Conservation (phyloP, 1,140 invertebrate genomes). For the Calephelis virginiensis region DNA sequence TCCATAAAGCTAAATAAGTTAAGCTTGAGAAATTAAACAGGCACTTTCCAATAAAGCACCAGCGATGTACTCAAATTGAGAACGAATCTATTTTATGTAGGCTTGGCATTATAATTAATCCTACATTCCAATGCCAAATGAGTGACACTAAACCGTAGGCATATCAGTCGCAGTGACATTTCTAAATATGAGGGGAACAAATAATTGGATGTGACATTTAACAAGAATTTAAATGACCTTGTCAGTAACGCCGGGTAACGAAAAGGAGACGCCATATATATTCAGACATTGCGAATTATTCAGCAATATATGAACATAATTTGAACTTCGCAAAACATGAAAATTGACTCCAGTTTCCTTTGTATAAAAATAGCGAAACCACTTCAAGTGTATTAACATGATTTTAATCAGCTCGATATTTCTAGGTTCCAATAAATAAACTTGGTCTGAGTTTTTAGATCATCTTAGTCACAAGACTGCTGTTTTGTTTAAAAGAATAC, state of each 20-base stretch:
- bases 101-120: conserved; percentile 67
- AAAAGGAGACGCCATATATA: conserved; percentile 54
- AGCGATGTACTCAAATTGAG: conserved; percentile 44
- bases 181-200: conserved; percentile 71
- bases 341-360: too few species aligned
- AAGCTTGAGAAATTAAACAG: conserved; percentile 22
- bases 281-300: conserved; percentile 21
- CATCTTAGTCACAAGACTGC: too few species aligned
- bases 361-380: too few species aligned
- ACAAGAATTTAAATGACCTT: conserved; percentile 68
- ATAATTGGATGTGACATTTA: conserved; percentile 73
- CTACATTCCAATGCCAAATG: conserved; percentile 69
- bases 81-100: conserved; percentile 51
- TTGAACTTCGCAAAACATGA: too few species aligned
- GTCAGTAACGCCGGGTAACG: conserved; percentile 48
- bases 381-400: too few species aligned
- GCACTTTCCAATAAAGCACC: conserved; percentile 37
- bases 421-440: too few species aligned
- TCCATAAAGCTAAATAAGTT: conserved; percentile 21
- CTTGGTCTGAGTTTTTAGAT: too few species aligned
- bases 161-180: conserved; percentile 70
- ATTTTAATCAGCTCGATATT: too few species aligned
- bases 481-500: too few species aligned
- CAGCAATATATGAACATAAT: not conserved
- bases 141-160: conserved; percentile 69